Base-by-base conservation (phyloP, 2,888 invertebrate species). In the Pristionchus mayeri region DNA sequence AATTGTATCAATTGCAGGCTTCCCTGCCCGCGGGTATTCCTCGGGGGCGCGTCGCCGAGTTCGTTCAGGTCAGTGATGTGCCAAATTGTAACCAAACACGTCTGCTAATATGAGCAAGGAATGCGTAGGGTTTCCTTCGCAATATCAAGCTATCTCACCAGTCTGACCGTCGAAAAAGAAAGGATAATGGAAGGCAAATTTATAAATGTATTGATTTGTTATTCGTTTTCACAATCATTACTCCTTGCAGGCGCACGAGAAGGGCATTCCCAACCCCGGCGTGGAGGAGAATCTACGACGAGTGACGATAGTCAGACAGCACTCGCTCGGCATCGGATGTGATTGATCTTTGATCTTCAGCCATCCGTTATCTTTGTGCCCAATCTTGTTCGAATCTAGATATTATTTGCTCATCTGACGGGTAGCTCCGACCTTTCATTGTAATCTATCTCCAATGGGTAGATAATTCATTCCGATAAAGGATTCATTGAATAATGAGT, bases 251-350 rank as follows among this genome's bases (percentile, higher is more conserved):
- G 88, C 88, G 54, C 91, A 91, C 86, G 91, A 91, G 85, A 86
- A 88, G 63, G 90, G 91, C 21, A 90, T 89, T 75, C 90, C 88
- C 57, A 90, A 90, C 86, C 90, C 91, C 79, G 90, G 89, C 16
- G 75, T 75, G 9, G 75, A 37, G 37, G 71, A 71, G 40, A 71
- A 71, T 21, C 44, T 24, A 3, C 11, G 40, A n/a, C 13, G 81
- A 30, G 37, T 84, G 34, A 84, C 75, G 1, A 71, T 84, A 3
- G 52, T 84, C 0, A 4, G 84, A 24, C 84, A 84, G 44, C 84
- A 84, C 75, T 84, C 84, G 21, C 71, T 84, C 21, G 84, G 84
- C 0, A 75, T 84, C 3, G 84, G 84, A 0, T 34, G 76, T 3
- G 76, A 78, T 78, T 78, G 76, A 78, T 63, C 63, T 37, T 37